Evolutionary conservation across 2,113 vertebrate genomes (phyloP).

Genomic region (Gymnorhina tibicen): DNA sequence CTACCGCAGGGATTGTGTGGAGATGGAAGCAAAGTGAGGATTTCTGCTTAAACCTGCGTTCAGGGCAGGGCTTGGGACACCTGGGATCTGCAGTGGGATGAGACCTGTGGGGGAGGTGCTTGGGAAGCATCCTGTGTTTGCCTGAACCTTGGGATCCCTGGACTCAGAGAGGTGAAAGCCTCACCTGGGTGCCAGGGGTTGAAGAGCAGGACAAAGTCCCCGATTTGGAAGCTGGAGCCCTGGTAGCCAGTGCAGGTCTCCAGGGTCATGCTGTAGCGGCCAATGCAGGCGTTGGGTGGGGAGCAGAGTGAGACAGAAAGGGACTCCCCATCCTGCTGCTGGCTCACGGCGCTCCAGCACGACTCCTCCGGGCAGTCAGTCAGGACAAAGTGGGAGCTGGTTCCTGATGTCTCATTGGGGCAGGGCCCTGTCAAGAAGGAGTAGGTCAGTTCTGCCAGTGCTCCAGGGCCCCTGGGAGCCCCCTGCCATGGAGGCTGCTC

Average conservation of each 20-base stretch:
- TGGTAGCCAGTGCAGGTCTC: conserved; percentile 40
- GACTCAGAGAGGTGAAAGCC: neutral
- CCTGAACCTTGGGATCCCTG: too few relatives aligned
- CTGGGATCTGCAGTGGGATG: neutral
- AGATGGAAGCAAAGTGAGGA: neutral
- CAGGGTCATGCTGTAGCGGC: conserved; percentile 81
- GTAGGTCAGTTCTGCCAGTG: neutral
- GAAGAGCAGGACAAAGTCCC: conserved; percentile 85
- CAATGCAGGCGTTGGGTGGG: conserved; percentile 77
- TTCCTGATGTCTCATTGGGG: conserved; percentile 78
- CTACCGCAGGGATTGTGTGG: rapidly evolving
- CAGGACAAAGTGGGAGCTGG: conserved; percentile 77
- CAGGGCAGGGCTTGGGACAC: neutral
- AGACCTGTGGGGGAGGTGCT: rapidly evolving
- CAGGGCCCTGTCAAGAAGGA: conserved; percentile 74
- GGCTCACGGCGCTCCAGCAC: conserved; percentile 75
- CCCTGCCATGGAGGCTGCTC: rapidly evolving
- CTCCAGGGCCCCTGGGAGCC: neutral
- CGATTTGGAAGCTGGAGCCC: conserved; percentile 65
- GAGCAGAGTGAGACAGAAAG: conserved; percentile 76
- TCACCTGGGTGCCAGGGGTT: conserved; percentile 93
- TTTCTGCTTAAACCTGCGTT: neutral
- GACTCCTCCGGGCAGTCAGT: conserved; percentile 61
- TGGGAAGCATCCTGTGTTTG: rapidly evolving
- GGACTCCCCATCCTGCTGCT: conserved; percentile 61